Base-by-base conservation (phyloP, 2,888 invertebrate species). In the Choristoneura rosaceana region DNA sequence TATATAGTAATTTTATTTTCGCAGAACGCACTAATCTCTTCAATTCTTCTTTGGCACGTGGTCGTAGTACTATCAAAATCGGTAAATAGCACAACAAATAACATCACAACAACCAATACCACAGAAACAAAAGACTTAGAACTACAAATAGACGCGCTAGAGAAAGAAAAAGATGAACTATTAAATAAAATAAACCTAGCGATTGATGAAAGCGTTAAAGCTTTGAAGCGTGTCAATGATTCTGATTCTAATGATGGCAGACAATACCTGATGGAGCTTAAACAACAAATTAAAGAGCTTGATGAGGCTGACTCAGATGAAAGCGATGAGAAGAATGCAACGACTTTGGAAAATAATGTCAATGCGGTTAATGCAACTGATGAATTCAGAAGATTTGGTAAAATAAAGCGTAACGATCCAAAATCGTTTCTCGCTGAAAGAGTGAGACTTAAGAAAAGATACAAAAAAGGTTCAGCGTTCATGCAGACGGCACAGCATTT, bases 181-280 rank as follows among this genome's bases (percentile, higher is more conserved):
- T 80, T 77, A 12, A 77, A 75, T 55, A 70, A 87, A 79, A 85
- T 90, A 3, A 82, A 85, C 33, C 45, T 65, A 12, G 87, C 87
- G 0, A 88, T 90, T 17, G 81, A 88, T 7, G 87, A 87, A 0
- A 85, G 83, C 9, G 77, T 88, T 0, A 74, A 69, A 41, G 63
- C 78, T 14, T 75, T 89, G 4, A 69, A 78, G 34, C 77, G 77
- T 14, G 77, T 17, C 0, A 89, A 88, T 47, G 85, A 84, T 3
- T 78, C 82, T 0, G 83, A 87, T n/a, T 79, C 85, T 0, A 2
- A 73, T 4, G 34, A 81, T 9, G 87, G 87, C 4, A 70, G 85
- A 0, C 14, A 74, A 0, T 82, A 85, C 25, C 81, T 90, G 78
- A 77, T 67, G 52, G 80, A 84, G 17, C 77, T 90, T 0, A 85